phyloP scores from a whole-genome alignment of 2,113 vertebrate species.

The Macquaria ambigua region DNA sequence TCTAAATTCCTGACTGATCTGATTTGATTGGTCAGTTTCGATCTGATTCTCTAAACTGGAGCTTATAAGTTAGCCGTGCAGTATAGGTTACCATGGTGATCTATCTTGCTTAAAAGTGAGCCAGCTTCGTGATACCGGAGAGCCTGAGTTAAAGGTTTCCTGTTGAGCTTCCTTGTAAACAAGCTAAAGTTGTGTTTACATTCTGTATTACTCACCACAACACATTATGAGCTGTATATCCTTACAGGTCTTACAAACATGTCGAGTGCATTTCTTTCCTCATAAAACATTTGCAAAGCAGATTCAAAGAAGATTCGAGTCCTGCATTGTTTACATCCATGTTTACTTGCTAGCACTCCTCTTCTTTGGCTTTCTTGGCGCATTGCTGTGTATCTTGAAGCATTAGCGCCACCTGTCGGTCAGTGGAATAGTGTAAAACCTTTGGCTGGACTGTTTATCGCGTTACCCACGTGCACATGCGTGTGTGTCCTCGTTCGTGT shows the following conservation, averaged over 20 bases:
- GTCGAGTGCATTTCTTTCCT: neutral
- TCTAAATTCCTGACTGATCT: neutral
- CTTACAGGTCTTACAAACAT: too few relatives aligned
- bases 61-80: neutral
- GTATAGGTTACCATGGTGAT: neutral
- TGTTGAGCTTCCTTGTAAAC: neutral
- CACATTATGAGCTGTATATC: too few relatives aligned
- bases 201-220: too few relatives aligned
- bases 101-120: neutral
- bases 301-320: neutral
- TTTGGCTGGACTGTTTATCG: too few relatives aligned
- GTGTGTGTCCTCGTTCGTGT: too few relatives aligned
- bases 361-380: neutral
- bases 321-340: neutral
- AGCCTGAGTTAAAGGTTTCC: neutral
- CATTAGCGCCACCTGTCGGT: too few relatives aligned
- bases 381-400: neutral
- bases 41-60: neutral
- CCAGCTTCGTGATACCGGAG: neutral
- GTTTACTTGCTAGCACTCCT: neutral
- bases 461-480: too few relatives aligned
- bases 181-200: too few relatives aligned
- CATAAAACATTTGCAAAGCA: too few relatives aligned
- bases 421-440: too few relatives aligned
- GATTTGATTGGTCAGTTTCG: neutral